Percentiles rank a stretch among this genome's conserved stretches.
Conservation (phyloP, 2,888 invertebrate genomes). For the Axea sp. region DNA sequence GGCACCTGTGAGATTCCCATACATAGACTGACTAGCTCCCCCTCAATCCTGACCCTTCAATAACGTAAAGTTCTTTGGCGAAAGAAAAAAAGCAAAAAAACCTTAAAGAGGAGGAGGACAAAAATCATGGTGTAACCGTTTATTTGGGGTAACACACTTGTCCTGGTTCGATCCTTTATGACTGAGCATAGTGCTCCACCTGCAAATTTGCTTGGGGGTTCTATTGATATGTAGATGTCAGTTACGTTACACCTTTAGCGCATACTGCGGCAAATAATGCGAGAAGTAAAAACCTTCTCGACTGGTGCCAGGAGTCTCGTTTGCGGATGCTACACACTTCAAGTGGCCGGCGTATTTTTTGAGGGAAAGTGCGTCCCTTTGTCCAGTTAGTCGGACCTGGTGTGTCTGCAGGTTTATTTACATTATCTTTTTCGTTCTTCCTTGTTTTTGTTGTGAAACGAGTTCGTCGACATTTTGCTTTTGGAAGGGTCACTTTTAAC, state of each 20-base stretch:
- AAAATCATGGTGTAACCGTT: constrained; percentile 78
- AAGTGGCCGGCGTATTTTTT: constrained; percentile 31
- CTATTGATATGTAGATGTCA: constrained; percentile 77
- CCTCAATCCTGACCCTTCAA: constrained; percentile 69
- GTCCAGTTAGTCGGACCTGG: constrained; percentile 8
- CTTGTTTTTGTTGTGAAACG: constrained; percentile 42
- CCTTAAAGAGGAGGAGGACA: constrained; percentile 59
- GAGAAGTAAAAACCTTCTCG: constrained; percentile 27
- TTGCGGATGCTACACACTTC: constrained; percentile 47
- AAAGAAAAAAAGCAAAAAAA: constrained; percentile 26
- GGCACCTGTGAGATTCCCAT: constrained; percentile 78
- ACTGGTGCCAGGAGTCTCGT: constrained; percentile 19
- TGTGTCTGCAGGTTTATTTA: constrained; percentile 41
- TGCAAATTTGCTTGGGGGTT: constrained; percentile 74
- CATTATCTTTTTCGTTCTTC: constrained; percentile 39
- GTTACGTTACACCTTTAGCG: constrained; percentile 75
- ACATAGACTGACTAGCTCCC: constrained; percentile 70
- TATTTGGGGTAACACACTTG: constrained; percentile 75
- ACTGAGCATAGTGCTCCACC: constrained; percentile 76
- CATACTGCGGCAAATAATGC: constrained; percentile 68
- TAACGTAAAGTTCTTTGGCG: constrained; percentile 66
- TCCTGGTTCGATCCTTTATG: constrained; percentile 72
- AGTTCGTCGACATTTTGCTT: constrained; percentile 15
- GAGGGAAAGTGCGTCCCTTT: constrained; percentile 37
- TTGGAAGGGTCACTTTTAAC: constrained; percentile 24